phyloP scores from a whole-genome alignment of 1,140 invertebrate genomes.

The Rhagoletis zephyria region DNA sequence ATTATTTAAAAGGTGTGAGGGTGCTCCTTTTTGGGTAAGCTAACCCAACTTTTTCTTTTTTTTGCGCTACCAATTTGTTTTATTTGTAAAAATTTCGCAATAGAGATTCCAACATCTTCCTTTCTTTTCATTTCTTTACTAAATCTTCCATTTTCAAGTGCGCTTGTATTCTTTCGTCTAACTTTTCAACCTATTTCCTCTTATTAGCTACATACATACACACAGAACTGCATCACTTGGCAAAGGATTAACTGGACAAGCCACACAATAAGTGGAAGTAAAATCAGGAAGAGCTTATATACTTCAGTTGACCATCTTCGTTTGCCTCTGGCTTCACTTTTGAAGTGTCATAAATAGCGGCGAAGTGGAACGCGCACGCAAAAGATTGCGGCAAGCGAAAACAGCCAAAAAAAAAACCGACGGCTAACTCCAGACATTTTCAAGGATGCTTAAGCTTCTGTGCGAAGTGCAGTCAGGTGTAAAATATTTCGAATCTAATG shows the following conservation, averaged over 20 bases:
- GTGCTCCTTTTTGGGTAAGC: too few species aligned
- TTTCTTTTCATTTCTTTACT: background rate
- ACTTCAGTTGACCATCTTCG: background rate
- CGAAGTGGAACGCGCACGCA: background rate
- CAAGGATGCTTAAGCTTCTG: background rate
- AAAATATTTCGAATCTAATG: constrained; percentile 24
- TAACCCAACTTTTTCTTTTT: too few species aligned
- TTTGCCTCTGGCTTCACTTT: background rate
- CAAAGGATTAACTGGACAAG: background rate
- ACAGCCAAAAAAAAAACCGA: background rate
- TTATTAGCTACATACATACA: background rate
- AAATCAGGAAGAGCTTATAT: background rate
- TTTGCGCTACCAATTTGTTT: too few species aligned
- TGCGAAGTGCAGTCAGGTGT: constrained; percentile 42
- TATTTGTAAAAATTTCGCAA: background rate
- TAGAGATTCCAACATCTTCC: background rate
- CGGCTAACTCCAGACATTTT: constrained; percentile 23
- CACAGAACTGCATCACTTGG: background rate
- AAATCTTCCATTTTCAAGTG: background rate
- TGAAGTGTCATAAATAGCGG: background rate
- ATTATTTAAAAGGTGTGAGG: too few species aligned
- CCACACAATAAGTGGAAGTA: too few species aligned
- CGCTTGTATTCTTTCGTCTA: background rate
- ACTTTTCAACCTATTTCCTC: background rate
- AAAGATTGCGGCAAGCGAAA: background rate